Evolutionary conservation across 2,113 vertebrate genomes (phyloP), one percentile per base, ranked within the genome.

Genomic region (Xyrauchen texanus): DNA sequence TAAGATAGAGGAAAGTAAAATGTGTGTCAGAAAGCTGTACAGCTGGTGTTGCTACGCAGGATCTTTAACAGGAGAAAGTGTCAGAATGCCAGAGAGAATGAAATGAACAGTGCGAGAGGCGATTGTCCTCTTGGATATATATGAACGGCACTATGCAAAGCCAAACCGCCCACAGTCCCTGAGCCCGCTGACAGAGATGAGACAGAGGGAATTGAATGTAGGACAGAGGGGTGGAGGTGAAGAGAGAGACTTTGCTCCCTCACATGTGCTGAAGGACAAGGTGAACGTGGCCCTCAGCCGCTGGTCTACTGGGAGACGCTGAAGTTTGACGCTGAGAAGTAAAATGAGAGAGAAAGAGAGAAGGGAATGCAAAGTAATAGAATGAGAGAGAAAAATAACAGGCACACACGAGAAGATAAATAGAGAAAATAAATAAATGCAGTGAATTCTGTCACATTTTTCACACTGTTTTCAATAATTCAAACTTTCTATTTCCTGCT

Each of bases 221-320:
- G 61, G 73, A 67, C 49, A 57, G 5, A 55, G 58, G 67, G 55
- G 57, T 46, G 60, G 62, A 6, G 49, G 12, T 45, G n/a, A 11
- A 42, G 21, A 55, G 46, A 12, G 52, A 66, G 62, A 15, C 5
- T 1, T 34, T 34, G 21, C 21, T 34, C 21, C 21, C 21, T n/a
- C 16, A 2, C 42, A 60, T 51, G 55, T 47, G 13, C 8, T 79
- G 70, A 83, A 83, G 66, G 71, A 70, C 52, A 7, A n/a, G 11
- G 44, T 55, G 68, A 55, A 62, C 75, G 49, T 79, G 72, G 61
- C 47, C 65, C 49, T 57, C 70, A 69, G 76, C 58, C 64, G 67
- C 63, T 65, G 47, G n/a, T 66, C 76, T 42, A 46, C 3, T 7
- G 46, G 51, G 42, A n/a, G 44, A 34, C 21, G 21, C 21, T 34